phyloP scores from a whole-genome alignment of 2,888 invertebrate species.

The Labia minor region DNA sequence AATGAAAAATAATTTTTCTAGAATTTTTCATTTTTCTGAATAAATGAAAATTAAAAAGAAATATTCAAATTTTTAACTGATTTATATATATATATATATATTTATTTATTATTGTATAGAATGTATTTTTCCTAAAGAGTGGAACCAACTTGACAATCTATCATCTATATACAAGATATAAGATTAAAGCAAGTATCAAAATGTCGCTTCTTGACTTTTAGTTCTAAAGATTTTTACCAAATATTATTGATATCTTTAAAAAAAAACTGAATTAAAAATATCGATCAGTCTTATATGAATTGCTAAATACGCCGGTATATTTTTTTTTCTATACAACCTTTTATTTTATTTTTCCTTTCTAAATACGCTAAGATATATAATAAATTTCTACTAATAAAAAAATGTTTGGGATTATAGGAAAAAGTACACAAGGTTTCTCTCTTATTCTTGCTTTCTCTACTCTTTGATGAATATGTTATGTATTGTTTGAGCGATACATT shows the following conservation, averaged over 20 bases:
- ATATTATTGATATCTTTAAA: background rate
- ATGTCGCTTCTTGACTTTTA: background rate
- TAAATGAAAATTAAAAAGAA: no score
- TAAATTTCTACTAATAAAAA: background rate
- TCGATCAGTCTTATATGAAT: constrained; percentile 13
- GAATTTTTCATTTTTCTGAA: no score
- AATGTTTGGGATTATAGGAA: no score
- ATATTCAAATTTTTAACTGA: no score
- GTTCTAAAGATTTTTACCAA: background rate
- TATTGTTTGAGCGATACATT: background rate
- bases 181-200: constrained; percentile 3
- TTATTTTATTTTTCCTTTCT: no score
- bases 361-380: background rate
- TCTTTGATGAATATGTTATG: background rate
- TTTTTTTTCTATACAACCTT: no score
- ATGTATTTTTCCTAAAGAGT: constrained; percentile 2
- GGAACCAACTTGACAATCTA: constrained; percentile 13
- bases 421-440: no score
- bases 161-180: background rate
- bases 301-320: constrained; percentile 3
- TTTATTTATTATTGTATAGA: no score
- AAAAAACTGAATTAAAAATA: constrained; percentile 5
- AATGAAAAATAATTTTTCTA: no score
- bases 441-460: background rate
- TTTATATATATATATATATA: no score